Percentiles rank a stretch among this genome's conserved stretches.
Evolutionary conservation across 2,113 vertebrate genomes (phyloP).

Genomic region (Leucoraja erinaceus): DNA sequence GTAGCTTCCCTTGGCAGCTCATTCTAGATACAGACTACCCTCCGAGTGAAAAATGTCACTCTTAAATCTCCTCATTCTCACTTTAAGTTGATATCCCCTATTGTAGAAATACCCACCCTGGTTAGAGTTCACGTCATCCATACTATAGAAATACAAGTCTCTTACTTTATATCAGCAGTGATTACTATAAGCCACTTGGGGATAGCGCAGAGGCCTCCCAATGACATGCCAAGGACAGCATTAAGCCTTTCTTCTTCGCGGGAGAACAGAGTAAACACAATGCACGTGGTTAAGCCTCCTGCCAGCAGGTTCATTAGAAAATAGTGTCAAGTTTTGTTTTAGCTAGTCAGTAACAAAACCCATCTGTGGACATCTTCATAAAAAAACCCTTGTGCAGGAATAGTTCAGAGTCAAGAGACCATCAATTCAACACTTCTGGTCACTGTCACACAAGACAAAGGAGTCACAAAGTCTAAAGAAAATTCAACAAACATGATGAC

Average conservation of each 20-base stretch:
- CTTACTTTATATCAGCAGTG: background rate
- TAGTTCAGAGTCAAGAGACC: background rate
- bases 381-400: background rate
- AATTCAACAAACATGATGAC: too few relatives aligned
- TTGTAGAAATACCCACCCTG: too few relatives aligned
- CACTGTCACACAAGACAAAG: background rate
- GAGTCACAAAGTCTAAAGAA: background rate
- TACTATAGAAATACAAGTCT: background rate
- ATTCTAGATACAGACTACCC: too few relatives aligned
- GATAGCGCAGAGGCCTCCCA: background rate
- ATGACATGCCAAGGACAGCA: background rate
- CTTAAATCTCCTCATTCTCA: too few relatives aligned
- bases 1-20: too few relatives aligned
- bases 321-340: background rate
- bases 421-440: background rate
- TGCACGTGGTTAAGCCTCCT: background rate
- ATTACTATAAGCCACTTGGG: background rate
- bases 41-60: too few relatives aligned
- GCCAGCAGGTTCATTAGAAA: background rate
- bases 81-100: too few relatives aligned
- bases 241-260: background rate
- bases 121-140: too few relatives aligned
- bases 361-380: background rate
- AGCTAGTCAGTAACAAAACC: background rate
- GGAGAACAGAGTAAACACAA: background rate